Base-by-base conservation (phyloP, 2,888 invertebrate species). In the Machimus rusticus region DNA sequence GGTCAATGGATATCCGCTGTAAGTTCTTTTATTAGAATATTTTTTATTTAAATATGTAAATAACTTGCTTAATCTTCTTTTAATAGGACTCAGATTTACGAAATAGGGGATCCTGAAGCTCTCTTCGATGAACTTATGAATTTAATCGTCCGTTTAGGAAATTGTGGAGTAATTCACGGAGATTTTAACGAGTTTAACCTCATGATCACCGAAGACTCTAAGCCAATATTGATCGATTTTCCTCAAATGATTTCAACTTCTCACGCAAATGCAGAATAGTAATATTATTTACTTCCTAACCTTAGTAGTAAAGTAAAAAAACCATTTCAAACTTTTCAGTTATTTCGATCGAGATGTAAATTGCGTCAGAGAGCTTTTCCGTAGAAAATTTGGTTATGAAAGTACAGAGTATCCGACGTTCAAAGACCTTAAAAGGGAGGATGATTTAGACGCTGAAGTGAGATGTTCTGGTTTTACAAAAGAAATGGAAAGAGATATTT, bases 141-240 rank as follows among this genome's bases (percentile, higher is more conserved):
- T 90, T 93, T 99, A 39, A 96, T 99, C 81, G 96, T 99, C 0
- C 95, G 95, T 66, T 94, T 99, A 86, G 99, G 97, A 34, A 97
- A 97, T 93, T 96, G 97, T 90, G 99, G 99, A 0, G 97, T 99
- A 2, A 99, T 99, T 90, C 99, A 99, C 92, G 98, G 99, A 0
- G 99, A 99, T 94, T 99, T 99, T 92, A 99, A 99, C 92, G 99
- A 99, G 93, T 99, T 99, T 93, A 99, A 99, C 92, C 95, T 99
- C 89, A 98, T 99, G 96, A 94, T 97, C 1, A 95, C 95, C 55
- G 95, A 95, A 86, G 96, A 96, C 0, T 95, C 96, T 23, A 96
- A 96, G 89, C 96, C 98, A 0, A 93, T 98, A 79, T 93, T 99
- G 89, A 99, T 99, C 89, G 99, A 99, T 94, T 99, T 99, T 92